These are phyloP conservation scores for Probaryconus sp. DNA, from an alignment of 1,140 invertebrate species.

Conservation along the genomic window DNA sequence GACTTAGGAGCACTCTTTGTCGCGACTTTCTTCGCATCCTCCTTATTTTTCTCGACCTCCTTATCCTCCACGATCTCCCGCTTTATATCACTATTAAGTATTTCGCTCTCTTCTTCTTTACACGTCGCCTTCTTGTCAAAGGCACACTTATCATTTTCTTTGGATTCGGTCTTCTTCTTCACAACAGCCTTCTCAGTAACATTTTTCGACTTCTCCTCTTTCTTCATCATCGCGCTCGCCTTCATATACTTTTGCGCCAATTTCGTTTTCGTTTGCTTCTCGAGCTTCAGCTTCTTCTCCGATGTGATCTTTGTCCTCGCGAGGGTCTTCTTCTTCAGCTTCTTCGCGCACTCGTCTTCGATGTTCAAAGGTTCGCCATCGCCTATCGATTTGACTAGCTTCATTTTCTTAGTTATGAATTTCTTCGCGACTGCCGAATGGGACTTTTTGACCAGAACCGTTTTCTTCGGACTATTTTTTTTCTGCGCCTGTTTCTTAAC, in stretches of 20 bases:
- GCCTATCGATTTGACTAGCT: slow-evolving; percentile 71
- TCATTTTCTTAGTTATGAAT: slow-evolving; percentile 73
- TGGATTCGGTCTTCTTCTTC: slow-evolving; percentile 69
- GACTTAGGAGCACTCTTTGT: slow-evolving; percentile 62
- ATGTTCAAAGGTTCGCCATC: slow-evolving; percentile 46
- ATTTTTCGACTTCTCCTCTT: slow-evolving; percentile 70
- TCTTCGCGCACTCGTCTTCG: slow-evolving; percentile 60
- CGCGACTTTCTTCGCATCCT: slow-evolving; percentile 65
- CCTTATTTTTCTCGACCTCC: slow-evolving; percentile 70
- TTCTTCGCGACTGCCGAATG: slow-evolving; percentile 71
- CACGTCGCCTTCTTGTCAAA: slow-evolving; percentile 64
- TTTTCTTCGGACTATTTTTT: slow-evolving; percentile 72
- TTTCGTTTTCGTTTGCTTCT: slow-evolving; percentile 73
- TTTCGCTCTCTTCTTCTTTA: slow-evolving; percentile 63
- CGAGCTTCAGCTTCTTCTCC: slow-evolving; percentile 69
- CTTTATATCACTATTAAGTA: slow-evolving; percentile 65
- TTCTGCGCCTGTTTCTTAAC: slow-evolving; percentile 67
- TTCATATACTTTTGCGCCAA: slow-evolving; percentile 68
- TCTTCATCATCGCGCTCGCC: slow-evolving; percentile 66
- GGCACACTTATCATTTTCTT: slow-evolving; percentile 67
- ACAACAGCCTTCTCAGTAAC: slow-evolving; percentile 70
- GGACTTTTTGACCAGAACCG: slow-evolving; percentile 73
- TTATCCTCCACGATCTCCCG: slow-evolving; percentile 70
- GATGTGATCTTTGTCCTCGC: slow-evolving; percentile 60
- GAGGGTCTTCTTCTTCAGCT: slow-evolving; percentile 65